Evolutionary conservation across 1,140 invertebrate species (phyloP).

Genomic region (Telenomus remus): DNA sequence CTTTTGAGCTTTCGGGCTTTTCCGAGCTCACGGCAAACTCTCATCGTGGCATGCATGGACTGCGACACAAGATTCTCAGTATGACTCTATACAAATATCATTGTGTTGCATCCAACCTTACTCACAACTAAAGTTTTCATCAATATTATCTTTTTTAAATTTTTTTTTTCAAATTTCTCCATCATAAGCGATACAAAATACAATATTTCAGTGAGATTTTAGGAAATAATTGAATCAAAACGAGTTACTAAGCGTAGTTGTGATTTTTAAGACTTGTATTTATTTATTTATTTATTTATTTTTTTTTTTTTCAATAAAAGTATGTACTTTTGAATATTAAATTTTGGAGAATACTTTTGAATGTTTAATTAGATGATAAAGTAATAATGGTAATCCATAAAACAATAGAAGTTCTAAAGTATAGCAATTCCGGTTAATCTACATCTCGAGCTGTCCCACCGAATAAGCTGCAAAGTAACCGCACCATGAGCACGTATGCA

Average conservation of each 20-base stretch:
- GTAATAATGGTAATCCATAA: neutral
- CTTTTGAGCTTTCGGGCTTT: slow-evolving; percentile 68
- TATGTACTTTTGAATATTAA: no score
- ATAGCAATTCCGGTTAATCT: neutral
- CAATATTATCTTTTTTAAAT: no score
- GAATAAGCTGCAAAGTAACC: slow-evolving; percentile 51
- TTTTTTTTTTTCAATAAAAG: no score
- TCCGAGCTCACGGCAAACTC: slow-evolving; percentile 58
- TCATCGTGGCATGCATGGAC: slow-evolving; percentile 44
- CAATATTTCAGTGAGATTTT: no score
- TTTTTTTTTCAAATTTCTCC: no score
- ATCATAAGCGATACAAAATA: no score
- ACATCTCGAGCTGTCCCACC: slow-evolving; percentile 52
- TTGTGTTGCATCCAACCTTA: neutral
- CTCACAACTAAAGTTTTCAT: no score
- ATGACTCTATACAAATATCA: slow-evolving; percentile 28
- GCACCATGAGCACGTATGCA: slow-evolving; percentile 40
- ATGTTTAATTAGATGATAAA: neutral
- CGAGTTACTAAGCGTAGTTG: no score
- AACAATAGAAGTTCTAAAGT: no score
- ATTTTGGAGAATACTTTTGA: neutral
- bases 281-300: no score
- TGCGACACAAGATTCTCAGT: slow-evolving; percentile 47
- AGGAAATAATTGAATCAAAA: no score
- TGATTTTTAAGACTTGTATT: no score